Evolutionary conservation across 2,888 invertebrate genomes (phyloP).

Genomic region (Drosophila infuscata): DNA sequence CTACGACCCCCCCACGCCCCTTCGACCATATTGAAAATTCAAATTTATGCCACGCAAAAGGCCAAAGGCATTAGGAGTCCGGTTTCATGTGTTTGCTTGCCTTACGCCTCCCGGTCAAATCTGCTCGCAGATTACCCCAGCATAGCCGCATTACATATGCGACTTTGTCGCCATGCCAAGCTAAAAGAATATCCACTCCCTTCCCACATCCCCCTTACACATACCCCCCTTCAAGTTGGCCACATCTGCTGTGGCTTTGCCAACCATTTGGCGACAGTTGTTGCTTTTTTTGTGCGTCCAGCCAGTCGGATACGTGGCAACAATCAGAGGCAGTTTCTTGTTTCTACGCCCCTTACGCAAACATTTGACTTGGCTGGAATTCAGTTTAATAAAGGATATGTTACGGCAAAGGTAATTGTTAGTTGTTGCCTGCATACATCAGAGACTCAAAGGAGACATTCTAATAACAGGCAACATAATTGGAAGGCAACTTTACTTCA

Average conservation of each 20-base stretch:
- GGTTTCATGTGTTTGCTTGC: slow-evolving; percentile 55
- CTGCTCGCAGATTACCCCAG: slow-evolving; percentile 45
- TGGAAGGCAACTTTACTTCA: background rate
- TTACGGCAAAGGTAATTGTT: slow-evolving; percentile 41
- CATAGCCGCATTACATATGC: slow-evolving; percentile 58
- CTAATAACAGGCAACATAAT: background rate
- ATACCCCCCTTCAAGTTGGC: slow-evolving; percentile 40
- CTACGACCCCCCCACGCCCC: background rate
- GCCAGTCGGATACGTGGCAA: slow-evolving; percentile 52
- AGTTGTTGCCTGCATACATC: slow-evolving; percentile 3
- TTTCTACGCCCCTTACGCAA: slow-evolving; percentile 30
- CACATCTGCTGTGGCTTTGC: slow-evolving; percentile 60
- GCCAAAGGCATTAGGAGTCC: slow-evolving; percentile 52
- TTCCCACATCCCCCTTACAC: rapidly evolving
- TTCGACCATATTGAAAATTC: slow-evolving; percentile 63
- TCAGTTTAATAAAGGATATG: slow-evolving; percentile 31
- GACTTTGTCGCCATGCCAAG: slow-evolving; percentile 49
- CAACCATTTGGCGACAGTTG: slow-evolving; percentile 40
- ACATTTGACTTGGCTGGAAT: slow-evolving; percentile 10
- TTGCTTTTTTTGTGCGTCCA: slow-evolving; percentile 42
- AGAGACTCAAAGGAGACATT: background rate
- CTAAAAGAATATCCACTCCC: slow-evolving; percentile 7
- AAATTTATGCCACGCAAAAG: slow-evolving; percentile 67
- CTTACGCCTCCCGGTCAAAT: slow-evolving; percentile 25
- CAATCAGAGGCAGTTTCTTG: slow-evolving; percentile 56